Conservation (phyloP, 2,113 vertebrate genomes). For the Eonycteris spelaea region DNA sequence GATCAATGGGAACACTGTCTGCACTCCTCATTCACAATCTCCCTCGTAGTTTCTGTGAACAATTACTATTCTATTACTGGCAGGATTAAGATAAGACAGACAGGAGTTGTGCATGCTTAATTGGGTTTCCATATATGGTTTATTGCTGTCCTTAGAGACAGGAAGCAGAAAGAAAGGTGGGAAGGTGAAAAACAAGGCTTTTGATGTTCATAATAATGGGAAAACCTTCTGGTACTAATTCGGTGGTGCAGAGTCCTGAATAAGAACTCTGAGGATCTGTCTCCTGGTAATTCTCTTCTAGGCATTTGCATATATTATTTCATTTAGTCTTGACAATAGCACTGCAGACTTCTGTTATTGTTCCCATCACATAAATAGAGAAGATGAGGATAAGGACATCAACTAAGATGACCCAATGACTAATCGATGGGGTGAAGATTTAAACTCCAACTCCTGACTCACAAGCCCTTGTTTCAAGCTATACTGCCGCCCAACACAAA, state of each 20-base stretch:
- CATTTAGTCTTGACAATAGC: not conserved
- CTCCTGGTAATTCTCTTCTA: not conserved
- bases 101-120: constrained; percentile 67
- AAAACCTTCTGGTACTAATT: not conserved
- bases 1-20: constrained; percentile 74
- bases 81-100: constrained; percentile 73
- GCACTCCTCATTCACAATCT: constrained; percentile 65
- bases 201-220: not conserved
- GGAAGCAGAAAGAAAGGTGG: not conserved
- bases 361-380: not conserved
- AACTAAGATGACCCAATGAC: not conserved
- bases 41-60: constrained; percentile 69
- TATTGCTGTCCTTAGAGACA: constrained; percentile 16
- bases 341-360: not conserved
- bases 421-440: not conserved
- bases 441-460: not conserved
- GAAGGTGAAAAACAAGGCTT: not conserved
- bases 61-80: constrained; percentile 76
- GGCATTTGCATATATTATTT: not conserved
- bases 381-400: not conserved
- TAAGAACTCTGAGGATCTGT: not conserved
- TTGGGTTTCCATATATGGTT: constrained; percentile 42
- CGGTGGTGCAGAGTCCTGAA: not conserved
- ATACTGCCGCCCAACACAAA: not conserved
- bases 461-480: not conserved